phyloP scores from a whole-genome alignment of 37 sponge, comb jelly and placozoan species.

The Aplysina aerophoba region DNA sequence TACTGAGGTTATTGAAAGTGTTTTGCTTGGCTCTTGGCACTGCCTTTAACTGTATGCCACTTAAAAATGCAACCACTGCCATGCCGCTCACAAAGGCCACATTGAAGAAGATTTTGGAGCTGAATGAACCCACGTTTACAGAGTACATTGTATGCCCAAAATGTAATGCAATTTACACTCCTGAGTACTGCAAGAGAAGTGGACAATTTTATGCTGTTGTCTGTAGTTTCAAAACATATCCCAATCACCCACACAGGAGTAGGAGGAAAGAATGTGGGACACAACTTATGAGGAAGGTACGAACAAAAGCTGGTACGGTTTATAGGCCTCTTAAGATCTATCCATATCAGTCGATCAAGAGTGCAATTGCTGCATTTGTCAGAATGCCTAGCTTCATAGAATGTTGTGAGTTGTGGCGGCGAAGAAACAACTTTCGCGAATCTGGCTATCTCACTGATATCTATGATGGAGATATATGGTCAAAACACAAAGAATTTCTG shows the following conservation, averaged over 20 bases:
- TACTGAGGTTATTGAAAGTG: background rate
- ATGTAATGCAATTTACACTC: slow-evolving; percentile 25
- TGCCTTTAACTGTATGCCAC: background rate
- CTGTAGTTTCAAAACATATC: slow-evolving; percentile 21
- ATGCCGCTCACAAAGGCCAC: background rate
- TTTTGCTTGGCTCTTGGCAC: background rate
- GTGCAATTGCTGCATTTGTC: slow-evolving; percentile 7
- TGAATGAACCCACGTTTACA: background rate
- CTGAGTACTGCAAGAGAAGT: slow-evolving; percentile 3
- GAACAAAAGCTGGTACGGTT: background rate
- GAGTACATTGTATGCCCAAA: slow-evolving; percentile 56
- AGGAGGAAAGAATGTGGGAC: slow-evolving; percentile 10
- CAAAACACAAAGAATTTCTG: slow-evolving; percentile 6
- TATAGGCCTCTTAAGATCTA: slow-evolving; percentile 27
- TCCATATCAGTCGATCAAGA: slow-evolving; percentile 27
- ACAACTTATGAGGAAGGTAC: slow-evolving; percentile 33
- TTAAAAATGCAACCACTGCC: background rate
- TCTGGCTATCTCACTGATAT: slow-evolving; percentile 10
- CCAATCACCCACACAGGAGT: slow-evolving; percentile 30
- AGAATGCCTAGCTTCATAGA: slow-evolving; percentile 38
- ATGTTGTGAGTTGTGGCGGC: slow-evolving; percentile 48
- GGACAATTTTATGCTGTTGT: background rate
- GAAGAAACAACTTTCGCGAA: background rate
- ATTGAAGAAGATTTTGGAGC: background rate
- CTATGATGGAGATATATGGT: slow-evolving; percentile 44